These are phyloP conservation scores for Chalcis sispes DNA, from an alignment of 2,888 invertebrate genomes.

Conservation along the genomic window DNA sequence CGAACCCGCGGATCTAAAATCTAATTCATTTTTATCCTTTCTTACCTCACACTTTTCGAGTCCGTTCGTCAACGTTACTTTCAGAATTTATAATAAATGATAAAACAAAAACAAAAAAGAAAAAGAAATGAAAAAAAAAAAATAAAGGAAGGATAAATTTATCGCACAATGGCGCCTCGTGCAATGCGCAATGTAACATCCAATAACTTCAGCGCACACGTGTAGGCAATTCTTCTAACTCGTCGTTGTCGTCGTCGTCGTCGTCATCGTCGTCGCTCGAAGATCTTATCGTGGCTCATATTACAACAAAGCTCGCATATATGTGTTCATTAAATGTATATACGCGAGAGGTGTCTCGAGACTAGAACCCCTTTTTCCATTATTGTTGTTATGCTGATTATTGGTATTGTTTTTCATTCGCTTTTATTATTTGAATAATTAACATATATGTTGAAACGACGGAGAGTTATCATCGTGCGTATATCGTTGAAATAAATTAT, in stretches of 20 bases:
- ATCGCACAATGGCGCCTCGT: constrained; percentile 24
- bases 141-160: too few species aligned
- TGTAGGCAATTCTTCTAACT: too few species aligned
- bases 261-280: constrained; percentile 23
- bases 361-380: constrained; percentile 6
- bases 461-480: too few species aligned
- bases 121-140: too few species aligned
- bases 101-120: too few species aligned
- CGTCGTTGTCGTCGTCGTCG: too few species aligned
- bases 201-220: constrained; percentile 43
- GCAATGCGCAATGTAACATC: constrained; percentile 31
- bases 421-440: not conserved
- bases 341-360: constrained; percentile 25
- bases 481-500: too few species aligned
- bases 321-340: constrained; percentile 34
- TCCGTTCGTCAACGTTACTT: not conserved
- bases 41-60: not conserved
- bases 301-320: constrained; percentile 47
- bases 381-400: constrained; percentile 17
- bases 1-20: constrained; percentile 14
- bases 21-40: constrained; percentile 36
- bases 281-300: constrained; percentile 51
- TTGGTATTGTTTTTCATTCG: not conserved
- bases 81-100: constrained; percentile 2
- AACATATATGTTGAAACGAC: constrained; percentile 7